These are phyloP conservation scores for Synanthedon tipuliformis DNA, from an alignment of 2,888 invertebrate species.

Conservation along the genomic window DNA sequence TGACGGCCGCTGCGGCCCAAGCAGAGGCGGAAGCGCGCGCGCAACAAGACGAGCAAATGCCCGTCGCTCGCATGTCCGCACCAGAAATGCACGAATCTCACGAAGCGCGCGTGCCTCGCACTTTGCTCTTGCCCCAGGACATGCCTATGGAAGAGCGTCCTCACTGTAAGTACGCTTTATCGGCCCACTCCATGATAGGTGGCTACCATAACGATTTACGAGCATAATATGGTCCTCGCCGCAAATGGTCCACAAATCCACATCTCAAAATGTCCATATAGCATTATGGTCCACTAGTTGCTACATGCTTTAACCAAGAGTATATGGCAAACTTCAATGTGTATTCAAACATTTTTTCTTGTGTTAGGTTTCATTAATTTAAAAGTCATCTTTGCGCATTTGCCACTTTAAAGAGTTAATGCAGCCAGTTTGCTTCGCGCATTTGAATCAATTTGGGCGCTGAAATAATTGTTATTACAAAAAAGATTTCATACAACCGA, in stretches of 20 bases:
- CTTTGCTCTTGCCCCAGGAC: slow-evolving; percentile 69
- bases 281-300: not conserved
- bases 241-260: not conserved
- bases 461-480: too few relatives aligned
- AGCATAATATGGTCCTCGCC: not conserved
- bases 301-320: too few relatives aligned
- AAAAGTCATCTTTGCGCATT: too few relatives aligned
- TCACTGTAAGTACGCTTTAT: slow-evolving; percentile 75
- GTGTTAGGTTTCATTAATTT: too few relatives aligned
- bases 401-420: too few relatives aligned
- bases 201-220: not conserved
- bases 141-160: slow-evolving; percentile 76
- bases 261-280: too few relatives aligned
- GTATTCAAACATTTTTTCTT: too few relatives aligned
- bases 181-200: not conserved
- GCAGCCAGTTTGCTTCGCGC: too few relatives aligned
- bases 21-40: slow-evolving; percentile 30
- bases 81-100: slow-evolving; percentile 60
- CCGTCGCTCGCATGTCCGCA: slow-evolving; percentile 46
- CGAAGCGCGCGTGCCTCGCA: slow-evolving; percentile 63
- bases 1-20: slow-evolving; percentile 47
- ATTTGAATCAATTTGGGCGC: too few relatives aligned
- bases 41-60: slow-evolving; percentile 32
- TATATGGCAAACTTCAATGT: too few relatives aligned
- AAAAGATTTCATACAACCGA: too few relatives aligned